Conservation (phyloP, 2,113 vertebrate species). For the Scophthalmus maximus region DNA sequence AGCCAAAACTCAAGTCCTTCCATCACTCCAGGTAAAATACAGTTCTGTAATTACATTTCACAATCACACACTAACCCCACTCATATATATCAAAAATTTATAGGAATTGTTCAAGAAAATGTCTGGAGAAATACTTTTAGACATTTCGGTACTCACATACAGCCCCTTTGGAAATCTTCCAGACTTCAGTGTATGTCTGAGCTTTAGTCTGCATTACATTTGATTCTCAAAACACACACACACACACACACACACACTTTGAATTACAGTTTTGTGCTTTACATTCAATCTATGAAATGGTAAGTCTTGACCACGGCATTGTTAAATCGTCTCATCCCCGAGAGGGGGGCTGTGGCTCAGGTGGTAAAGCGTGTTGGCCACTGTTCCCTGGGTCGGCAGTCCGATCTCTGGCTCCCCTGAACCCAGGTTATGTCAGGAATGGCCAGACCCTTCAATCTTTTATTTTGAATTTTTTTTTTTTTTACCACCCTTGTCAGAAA, state of each 20-base stretch:
- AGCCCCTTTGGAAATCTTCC: too few relatives aligned
- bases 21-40: conserved; percentile 92
- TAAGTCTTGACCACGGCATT: not conserved
- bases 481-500: conserved; percentile 1
- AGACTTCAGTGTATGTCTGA: too few relatives aligned
- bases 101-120: too few relatives aligned
- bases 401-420: not conserved
- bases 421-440: too few relatives aligned
- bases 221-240: not conserved
- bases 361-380: not conserved
- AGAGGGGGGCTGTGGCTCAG: not conserved
- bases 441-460: not conserved
- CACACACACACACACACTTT: not conserved
- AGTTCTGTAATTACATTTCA: not conserved
- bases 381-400: not conserved
- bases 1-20: conserved; percentile 98
- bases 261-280: not conserved
- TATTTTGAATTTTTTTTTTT: conserved; percentile 7
- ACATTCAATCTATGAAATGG: not conserved
- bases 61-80: not conserved
- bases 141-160: too few relatives aligned
- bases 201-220: not conserved
- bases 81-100: too few relatives aligned
- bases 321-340: not conserved
- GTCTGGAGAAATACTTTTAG: too few relatives aligned